Conservation (phyloP, 2,113 vertebrate genomes). For the Lota lota region DNA sequence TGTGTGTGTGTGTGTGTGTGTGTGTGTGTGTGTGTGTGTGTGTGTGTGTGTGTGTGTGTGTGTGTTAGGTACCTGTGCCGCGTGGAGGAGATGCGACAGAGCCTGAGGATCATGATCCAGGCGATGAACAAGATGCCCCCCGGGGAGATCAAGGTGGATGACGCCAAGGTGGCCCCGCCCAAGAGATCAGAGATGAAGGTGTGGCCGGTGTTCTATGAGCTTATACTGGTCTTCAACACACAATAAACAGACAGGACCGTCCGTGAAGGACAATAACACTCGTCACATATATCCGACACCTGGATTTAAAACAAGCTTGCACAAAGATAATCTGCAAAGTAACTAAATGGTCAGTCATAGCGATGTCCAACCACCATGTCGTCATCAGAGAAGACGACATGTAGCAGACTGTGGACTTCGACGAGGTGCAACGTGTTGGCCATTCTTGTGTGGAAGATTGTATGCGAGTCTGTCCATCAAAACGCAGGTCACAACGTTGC, state of each 20-base stretch:
- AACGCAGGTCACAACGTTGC: background rate
- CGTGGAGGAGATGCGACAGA: constrained; percentile 95
- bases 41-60: background rate
- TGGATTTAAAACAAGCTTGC: no score
- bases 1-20: background rate
- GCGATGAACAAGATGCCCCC: constrained; percentile 93
- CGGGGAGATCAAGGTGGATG: constrained; percentile 94
- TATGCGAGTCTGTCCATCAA: no score
- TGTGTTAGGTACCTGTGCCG: constrained; percentile 85
- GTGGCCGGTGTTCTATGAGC: background rate
- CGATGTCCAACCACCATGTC: no score
- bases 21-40: constrained; percentile 1
- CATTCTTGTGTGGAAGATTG: no score
- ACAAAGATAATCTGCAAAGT: no score
- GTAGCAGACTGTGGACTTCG: no score
- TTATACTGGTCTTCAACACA: no score
- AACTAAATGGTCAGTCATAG: no score
- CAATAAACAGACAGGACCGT: background rate
- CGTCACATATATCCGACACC: no score
- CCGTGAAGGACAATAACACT: no score
- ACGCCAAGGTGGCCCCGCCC: constrained; percentile 90
- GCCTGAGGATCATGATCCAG: constrained; percentile 85
- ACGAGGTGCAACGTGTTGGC: no score
- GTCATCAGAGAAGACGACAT: no score
- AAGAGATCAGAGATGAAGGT: constrained; percentile 98